Conservation (phyloP, 2,888 invertebrate species). For the Troides oblongomaculatus region DNA sequence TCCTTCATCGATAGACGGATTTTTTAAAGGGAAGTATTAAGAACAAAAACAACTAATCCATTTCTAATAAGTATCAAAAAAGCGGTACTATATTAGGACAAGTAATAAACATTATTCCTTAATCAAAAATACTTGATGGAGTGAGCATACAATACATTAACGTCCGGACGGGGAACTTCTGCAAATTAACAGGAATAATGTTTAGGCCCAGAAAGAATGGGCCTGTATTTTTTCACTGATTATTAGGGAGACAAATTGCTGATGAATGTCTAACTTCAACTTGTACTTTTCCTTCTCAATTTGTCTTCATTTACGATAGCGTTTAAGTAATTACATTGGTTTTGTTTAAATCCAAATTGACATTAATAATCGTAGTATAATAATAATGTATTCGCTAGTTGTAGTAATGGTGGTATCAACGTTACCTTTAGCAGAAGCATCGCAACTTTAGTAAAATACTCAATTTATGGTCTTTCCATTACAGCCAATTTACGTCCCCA, state of each 20-base stretch:
- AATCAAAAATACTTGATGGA: background rate
- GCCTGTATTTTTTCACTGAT: conserved; percentile 61
- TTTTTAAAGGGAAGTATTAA: too few relatives aligned
- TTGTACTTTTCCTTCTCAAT: conserved; percentile 18
- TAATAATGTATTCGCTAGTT: too few relatives aligned
- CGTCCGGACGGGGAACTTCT: conserved; percentile 12
- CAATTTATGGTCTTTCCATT: too few relatives aligned
- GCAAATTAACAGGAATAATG: conserved; percentile 72
- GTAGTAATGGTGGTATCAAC: too few relatives aligned
- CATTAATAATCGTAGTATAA: too few relatives aligned
- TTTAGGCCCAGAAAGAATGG: conserved; percentile 46
- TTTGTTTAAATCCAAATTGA: too few relatives aligned
- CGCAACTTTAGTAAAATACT: too few relatives aligned
- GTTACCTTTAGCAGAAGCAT: too few relatives aligned
- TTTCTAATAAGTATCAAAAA: too few relatives aligned
- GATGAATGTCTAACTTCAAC: conserved; percentile 33
- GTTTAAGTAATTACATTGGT: conserved; percentile 3
- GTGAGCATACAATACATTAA: conserved; percentile 11
- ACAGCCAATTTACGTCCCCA: too few relatives aligned
- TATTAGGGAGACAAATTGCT: conserved; percentile 60
- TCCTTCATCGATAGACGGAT: too few relatives aligned
- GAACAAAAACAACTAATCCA: too few relatives aligned
- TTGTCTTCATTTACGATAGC: conserved; percentile 20
- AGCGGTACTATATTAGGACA: background rate
- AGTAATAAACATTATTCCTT: background rate